A percentile compares a stretch with the other conserved stretches of the same genome.
Evolutionary conservation across 2,113 vertebrate species (phyloP).

Genomic region (Glaucidium brasilianum): DNA sequence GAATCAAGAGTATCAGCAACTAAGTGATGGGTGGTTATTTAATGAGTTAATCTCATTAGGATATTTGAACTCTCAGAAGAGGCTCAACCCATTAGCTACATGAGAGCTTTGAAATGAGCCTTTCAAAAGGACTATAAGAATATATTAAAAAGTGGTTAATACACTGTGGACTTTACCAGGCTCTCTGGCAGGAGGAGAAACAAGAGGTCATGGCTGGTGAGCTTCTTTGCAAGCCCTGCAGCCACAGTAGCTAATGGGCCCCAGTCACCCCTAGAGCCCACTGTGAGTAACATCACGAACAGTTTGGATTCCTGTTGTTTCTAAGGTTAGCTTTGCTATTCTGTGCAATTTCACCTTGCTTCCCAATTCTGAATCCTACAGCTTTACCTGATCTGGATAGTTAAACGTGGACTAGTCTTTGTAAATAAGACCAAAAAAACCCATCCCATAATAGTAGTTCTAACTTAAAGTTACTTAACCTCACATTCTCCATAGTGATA

Average conservation of each 20-base stretch:
- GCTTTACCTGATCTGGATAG: background rate
- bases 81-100: background rate
- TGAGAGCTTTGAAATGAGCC: conserved; percentile 5
- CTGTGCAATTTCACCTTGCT: background rate
- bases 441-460: background rate
- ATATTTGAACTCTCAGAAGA: conserved; percentile 39
- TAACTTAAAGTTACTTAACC: background rate
- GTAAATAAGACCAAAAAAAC: background rate
- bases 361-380: background rate
- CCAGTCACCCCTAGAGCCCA: background rate
- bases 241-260: background rate
- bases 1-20: background rate
- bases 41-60: conserved; percentile 59
- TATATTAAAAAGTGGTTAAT: background rate
- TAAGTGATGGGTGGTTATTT: conserved; percentile 28
- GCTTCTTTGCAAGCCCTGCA: background rate
- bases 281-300: background rate
- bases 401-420: background rate
- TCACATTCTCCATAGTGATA: background rate
- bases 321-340: background rate
- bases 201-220: background rate
- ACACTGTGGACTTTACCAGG: background rate
- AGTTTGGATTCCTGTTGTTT: background rate
- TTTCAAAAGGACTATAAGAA: conserved; percentile 2
- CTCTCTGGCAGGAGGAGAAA: background rate